Conservation (phyloP, 2,113 vertebrate genomes). For the Merops nubicus region DNA sequence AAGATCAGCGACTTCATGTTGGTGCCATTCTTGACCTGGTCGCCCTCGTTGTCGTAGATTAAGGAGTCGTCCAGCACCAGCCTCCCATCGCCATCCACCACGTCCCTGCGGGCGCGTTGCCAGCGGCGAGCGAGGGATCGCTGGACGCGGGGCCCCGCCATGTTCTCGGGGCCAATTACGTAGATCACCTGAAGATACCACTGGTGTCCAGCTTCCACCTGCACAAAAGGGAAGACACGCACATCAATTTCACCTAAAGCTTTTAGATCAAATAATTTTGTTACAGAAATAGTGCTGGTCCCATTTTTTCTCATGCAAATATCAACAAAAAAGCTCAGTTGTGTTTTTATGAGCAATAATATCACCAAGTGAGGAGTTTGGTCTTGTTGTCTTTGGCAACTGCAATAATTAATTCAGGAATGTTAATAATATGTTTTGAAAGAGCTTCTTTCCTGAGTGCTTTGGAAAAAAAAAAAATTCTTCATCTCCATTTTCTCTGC, state of each 20-base stretch:
- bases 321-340: background rate
- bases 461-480: background rate
- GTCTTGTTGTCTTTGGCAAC: background rate
- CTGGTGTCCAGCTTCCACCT: conserved; percentile 98
- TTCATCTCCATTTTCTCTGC: background rate
- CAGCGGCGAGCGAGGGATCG: conserved; percentile 81
- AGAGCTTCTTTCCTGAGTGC: background rate
- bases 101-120: conserved; percentile 80
- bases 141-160: conserved; percentile 84
- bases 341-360: background rate
- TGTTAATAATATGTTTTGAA: background rate
- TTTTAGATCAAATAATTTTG: background rate
- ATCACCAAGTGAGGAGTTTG: background rate
- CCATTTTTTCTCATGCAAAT: fast-evolving
- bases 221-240: background rate
- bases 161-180: conserved; percentile 88
- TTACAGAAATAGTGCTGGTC: background rate
- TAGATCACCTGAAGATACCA: conserved; percentile 99
- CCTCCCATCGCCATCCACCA: conserved; percentile 74
- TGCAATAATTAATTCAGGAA: background rate
- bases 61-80: conserved; percentile 87
- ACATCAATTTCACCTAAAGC: fast-evolving
- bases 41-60: conserved; percentile 94
- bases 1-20: conserved; percentile 93
- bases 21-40: conserved; percentile 94